Evolutionary conservation across 2,113 vertebrate genomes (phyloP).

Genomic region (Brachypteracias leptosomus): DNA sequence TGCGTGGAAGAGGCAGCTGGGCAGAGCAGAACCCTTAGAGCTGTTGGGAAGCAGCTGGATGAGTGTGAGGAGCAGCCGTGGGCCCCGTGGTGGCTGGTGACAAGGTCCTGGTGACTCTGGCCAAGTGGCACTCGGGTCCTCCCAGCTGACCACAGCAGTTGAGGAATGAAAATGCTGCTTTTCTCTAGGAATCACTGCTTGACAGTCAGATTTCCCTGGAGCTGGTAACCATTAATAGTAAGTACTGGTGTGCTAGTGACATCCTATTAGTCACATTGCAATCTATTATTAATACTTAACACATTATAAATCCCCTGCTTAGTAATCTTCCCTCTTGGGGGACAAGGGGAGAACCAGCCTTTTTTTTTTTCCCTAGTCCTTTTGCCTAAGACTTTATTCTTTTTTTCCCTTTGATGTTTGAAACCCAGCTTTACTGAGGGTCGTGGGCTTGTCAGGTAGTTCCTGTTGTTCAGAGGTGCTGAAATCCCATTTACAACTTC

Average conservation of each 20-base stretch:
- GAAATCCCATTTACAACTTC: neutral
- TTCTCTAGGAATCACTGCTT: neutral
- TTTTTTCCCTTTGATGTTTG: neutral
- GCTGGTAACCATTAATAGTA: neutral
- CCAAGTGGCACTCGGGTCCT: fast-evolving
- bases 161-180: neutral
- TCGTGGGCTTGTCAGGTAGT: neutral
- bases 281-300: neutral
- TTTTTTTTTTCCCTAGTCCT: fast-evolving
- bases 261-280: neutral
- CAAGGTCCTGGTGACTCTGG: fast-evolving
- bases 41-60: neutral
- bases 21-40: fast-evolving
- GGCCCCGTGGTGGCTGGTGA: fast-evolving
- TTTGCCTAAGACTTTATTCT: neutral
- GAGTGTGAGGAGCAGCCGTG: neutral
- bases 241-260: neutral
- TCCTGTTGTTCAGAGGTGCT: neutral
- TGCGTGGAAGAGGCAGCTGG: fast-evolving
- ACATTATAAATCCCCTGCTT: neutral
- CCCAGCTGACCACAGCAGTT: fast-evolving
- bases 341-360: neutral
- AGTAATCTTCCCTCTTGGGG: neutral
- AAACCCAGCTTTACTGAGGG: neutral
- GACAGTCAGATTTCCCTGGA: neutral